Conservation (phyloP, 1,140 invertebrate species). For the Plodia interpunctella region DNA sequence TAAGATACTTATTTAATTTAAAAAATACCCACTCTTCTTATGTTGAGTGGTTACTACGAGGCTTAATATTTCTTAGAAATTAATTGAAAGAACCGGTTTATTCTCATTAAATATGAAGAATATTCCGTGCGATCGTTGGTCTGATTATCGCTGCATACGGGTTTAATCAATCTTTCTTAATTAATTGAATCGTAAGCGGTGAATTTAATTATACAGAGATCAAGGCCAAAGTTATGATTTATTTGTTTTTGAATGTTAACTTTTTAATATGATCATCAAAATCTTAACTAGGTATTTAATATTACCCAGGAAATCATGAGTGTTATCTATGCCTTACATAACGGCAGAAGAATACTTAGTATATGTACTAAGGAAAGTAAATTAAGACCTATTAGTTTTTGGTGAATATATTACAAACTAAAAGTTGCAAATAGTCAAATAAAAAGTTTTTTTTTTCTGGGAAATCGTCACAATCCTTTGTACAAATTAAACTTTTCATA, state of each 20-base stretch:
- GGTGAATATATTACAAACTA: too few relatives aligned
- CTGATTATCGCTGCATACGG: neutral
- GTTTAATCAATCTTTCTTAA: neutral
- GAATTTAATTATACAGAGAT: neutral
- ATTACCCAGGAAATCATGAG: too few relatives aligned
- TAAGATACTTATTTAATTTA: neutral
- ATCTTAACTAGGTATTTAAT: too few relatives aligned
- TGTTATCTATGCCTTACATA: too few relatives aligned
- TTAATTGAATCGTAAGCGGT: neutral
- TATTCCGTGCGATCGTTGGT: neutral
- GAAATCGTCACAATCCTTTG: too few relatives aligned
- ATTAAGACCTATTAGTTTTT: too few relatives aligned
- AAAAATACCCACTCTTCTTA: neutral
- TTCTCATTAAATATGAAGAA: neutral
- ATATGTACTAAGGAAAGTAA: too few relatives aligned
- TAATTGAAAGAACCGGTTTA: constrained; percentile 2
- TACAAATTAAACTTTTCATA: too few relatives aligned
- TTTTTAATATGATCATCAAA: too few relatives aligned
- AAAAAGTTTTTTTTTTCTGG: too few relatives aligned
- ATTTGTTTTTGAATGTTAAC: neutral
- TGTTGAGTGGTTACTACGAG: neutral
- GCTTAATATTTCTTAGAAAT: neutral
- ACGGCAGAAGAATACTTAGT: too few relatives aligned
- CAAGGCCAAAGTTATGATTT: neutral
- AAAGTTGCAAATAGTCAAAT: too few relatives aligned